Evolutionary conservation across 2,888 invertebrate species (phyloP).

Genomic region (Heliconius charithonia): DNA sequence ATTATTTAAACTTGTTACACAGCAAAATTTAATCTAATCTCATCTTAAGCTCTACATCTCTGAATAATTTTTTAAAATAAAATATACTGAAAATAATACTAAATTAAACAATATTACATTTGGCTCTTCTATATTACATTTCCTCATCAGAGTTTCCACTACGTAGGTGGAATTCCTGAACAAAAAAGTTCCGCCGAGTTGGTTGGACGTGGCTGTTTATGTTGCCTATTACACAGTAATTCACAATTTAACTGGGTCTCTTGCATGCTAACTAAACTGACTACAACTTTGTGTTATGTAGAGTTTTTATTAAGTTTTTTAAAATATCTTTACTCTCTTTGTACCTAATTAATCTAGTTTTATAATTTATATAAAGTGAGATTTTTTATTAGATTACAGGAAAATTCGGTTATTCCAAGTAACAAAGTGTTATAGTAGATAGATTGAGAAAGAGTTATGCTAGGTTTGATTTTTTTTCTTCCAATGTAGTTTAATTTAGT

Average conservation of each 20-base stretch:
- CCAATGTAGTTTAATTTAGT: no score
- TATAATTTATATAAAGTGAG: neutral
- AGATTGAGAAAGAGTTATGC: no score
- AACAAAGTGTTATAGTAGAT: no score
- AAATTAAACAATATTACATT: neutral
- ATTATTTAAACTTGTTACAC: no score
- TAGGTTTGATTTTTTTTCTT: no score
- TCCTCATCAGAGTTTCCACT: slow-evolving; percentile 31
- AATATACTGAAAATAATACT: neutral
- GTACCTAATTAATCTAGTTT: neutral
- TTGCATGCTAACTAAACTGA: slow-evolving; percentile 42
- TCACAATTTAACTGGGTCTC: slow-evolving; percentile 44
- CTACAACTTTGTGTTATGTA: slow-evolving; percentile 24
- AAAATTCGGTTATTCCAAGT: neutral
- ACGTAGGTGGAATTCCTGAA: slow-evolving; percentile 54
- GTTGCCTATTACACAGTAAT: slow-evolving; percentile 47
- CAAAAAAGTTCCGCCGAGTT: slow-evolving; percentile 54
- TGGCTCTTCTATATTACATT: neutral
- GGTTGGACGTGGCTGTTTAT: slow-evolving; percentile 48
- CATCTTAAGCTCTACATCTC: no score
- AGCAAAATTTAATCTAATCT: no score
- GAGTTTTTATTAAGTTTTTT: neutral
- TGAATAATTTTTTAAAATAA: no score
- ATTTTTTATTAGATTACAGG: neutral
- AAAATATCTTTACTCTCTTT: neutral